Evolutionary conservation across 2,888 invertebrate genomes (phyloP), one percentile per base, ranked within the genome.

Genomic region (Cordilura impudica): DNA sequence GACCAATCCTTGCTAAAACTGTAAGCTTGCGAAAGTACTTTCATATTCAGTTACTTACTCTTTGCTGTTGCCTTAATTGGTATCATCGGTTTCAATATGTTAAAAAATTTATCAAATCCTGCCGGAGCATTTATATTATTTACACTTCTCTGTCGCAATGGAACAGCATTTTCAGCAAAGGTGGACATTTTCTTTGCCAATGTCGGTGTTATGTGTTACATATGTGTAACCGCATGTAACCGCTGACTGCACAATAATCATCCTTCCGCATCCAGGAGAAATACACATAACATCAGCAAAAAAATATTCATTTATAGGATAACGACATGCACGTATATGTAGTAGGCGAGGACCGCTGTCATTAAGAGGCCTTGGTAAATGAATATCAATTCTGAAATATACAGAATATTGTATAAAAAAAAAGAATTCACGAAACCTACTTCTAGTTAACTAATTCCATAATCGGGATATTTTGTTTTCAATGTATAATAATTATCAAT

Each of bases 111-210:
- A n/a, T n/a, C n/a, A n/a, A n/a, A n/a, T n/a, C 91, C 91, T 0
- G 90, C 31, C 0, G 93, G 92, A 0, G 91, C 90, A 86, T 93
- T 92, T 51, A 93, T 85, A 29, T 92, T 91, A 83, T 93, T 92
- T 71, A 91, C 88, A 10, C 91, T 91, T 82, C 91, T 92, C 21
- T 92, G 91, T 23, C 93, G 90, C n/a, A 92, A 85, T 0, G 94
- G 94, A 69, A 92, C 90, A 0, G 91, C 93, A 72, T 93, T 92
- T 88, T 93, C 91, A 19, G 91, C 76, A 81, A 91, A 90, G 0
- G 89, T 87, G 51, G 91, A 89, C 43, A 90, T 89, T 84, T 93
- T 93, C 84, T 92, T 93, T 10, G 92, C 90, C 12, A 93, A 82
- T 0, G 91, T 87, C 12, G 93, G 92, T 0, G 93, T 92, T 87